Evolutionary conservation across 2,888 invertebrate genomes (phyloP).

Genomic region (Pheosia gnoma): DNA sequence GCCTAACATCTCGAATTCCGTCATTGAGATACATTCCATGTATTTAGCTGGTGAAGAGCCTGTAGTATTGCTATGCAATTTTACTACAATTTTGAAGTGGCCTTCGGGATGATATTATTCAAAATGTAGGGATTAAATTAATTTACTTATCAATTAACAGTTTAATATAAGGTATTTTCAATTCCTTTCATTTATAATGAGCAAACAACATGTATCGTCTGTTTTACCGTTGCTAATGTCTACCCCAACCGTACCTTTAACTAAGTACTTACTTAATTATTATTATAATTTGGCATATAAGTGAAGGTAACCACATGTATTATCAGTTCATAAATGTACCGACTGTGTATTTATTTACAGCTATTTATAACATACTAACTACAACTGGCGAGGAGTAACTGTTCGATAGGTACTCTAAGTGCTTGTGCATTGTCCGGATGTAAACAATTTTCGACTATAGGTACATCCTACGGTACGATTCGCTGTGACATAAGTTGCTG

Average conservation of each 20-base stretch:
- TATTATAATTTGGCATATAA: conserved; percentile 13
- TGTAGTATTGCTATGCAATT: conserved; percentile 2
- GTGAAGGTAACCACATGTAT: conserved; percentile 21
- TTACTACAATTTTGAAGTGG: conserved; percentile 11
- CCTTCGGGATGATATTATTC: conserved; percentile 20
- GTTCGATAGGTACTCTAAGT: conserved; percentile 7
- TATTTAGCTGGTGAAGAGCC: conserved; percentile 5
- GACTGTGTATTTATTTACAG: conserved; percentile 30
- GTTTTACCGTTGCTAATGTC: conserved; percentile 19
- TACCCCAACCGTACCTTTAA: conserved; percentile 27
- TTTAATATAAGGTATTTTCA: conserved; percentile 25
- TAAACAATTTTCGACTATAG: no score
- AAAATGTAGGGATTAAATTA: conserved; percentile 16
- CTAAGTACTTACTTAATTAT: conserved; percentile 21
- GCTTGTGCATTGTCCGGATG: conserved; percentile 12
- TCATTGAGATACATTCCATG: conserved; percentile 27
- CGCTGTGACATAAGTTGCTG: not conserved
- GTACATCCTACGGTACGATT: no score
- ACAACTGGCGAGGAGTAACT: conserved; percentile 24
- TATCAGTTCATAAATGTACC: not conserved
- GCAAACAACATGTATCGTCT: conserved; percentile 26
- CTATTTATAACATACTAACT: conserved; percentile 28
- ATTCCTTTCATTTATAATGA: conserved; percentile 43
- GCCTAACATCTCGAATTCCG: conserved; percentile 41
- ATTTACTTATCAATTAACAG: conserved; percentile 14